Evolutionary conservation across 2,797 vertebrate species (phyloP).

Genomic region (Sebastolobus altivelis): DNA sequence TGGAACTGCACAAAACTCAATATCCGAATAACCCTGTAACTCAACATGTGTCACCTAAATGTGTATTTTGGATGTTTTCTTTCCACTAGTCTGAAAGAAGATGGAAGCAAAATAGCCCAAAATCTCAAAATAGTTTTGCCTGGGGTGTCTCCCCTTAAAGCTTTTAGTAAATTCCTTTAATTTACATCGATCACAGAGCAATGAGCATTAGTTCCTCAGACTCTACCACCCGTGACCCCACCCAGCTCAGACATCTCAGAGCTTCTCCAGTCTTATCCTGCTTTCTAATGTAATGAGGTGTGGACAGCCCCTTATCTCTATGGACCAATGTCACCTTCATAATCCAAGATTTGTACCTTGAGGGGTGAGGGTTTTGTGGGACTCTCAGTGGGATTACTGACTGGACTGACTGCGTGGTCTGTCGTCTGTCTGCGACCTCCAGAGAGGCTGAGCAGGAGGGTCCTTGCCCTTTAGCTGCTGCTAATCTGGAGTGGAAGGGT

Average conservation of each 20-base stretch:
- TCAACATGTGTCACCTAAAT: neutral
- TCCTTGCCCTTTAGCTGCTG: slow-evolving; percentile 43
- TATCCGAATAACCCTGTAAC: neutral
- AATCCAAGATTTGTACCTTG: slow-evolving; percentile 69
- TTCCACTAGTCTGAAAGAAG: no score
- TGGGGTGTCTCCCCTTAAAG: rapidly evolving
- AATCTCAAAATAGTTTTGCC: no score
- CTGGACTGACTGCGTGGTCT: slow-evolving; percentile 71
- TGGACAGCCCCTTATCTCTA: slow-evolving; percentile 49
- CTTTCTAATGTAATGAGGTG: slow-evolving; percentile 76
- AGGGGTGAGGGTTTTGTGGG: slow-evolving; percentile 36
- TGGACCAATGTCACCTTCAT: slow-evolving; percentile 71
- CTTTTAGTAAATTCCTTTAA: neutral
- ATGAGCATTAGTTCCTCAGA: slow-evolving; percentile 24
- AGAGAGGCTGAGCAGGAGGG: slow-evolving; percentile 36
- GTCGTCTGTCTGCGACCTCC: slow-evolving; percentile 69
- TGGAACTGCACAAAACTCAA: neutral
- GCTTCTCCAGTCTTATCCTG: slow-evolving; percentile 66
- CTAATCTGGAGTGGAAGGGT: slow-evolving; percentile 67
- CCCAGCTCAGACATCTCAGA: slow-evolving; percentile 59
- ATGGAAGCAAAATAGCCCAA: no score
- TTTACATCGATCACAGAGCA: neutral
- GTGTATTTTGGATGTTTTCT: no score
- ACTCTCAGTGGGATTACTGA: slow-evolving; percentile 68
- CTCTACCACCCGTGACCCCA: slow-evolving; percentile 41